A percentile compares a stretch with the other conserved stretches of the same genome.
Evolutionary conservation across 2,888 invertebrate species (phyloP).

Genomic region (Gryllus longicercus): DNA sequence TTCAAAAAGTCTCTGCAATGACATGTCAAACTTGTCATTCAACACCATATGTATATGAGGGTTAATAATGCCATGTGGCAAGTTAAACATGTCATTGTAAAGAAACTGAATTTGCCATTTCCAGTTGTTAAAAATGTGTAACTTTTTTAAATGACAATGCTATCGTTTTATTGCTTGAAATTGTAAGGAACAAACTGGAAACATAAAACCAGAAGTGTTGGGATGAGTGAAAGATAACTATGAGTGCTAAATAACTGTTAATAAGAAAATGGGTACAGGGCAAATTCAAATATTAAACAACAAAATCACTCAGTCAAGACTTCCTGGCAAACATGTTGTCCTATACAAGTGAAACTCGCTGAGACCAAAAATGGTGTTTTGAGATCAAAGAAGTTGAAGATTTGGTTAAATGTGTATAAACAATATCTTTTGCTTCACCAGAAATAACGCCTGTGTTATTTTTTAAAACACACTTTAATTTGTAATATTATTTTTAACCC

Average conservation of each 20-base stretch:
- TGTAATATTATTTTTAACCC: no score
- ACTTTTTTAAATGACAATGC: constrained; percentile 78
- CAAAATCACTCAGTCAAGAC: constrained; percentile 61
- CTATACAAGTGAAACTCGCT: no score
- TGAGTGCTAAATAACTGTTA: constrained; percentile 64
- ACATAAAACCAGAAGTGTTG: constrained; percentile 71
- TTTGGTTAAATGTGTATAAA: no score
- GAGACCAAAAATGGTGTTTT: no score
- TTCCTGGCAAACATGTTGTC: constrained; percentile 48
- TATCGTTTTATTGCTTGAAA: constrained; percentile 91
- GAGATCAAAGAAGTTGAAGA: no score
- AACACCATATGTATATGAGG: background rate
- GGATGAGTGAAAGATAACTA: constrained; percentile 69
- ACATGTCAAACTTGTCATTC: background rate
- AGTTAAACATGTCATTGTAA: background rate
- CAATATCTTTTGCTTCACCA: no score
- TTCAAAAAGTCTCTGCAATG: constrained; percentile 54
- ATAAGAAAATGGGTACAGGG: constrained; percentile 63
- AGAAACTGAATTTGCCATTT: background rate
- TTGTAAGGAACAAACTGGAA: constrained; percentile 68
- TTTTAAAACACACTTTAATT: no score
- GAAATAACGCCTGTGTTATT: no score
- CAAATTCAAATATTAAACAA: constrained; percentile 64
- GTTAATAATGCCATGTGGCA: background rate
- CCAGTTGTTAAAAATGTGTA: constrained; percentile 23